These are phyloP conservation scores for Cheirogaleus medius DNA, from an alignment of 2,113 vertebrate species.

Conservation along the genomic window DNA sequence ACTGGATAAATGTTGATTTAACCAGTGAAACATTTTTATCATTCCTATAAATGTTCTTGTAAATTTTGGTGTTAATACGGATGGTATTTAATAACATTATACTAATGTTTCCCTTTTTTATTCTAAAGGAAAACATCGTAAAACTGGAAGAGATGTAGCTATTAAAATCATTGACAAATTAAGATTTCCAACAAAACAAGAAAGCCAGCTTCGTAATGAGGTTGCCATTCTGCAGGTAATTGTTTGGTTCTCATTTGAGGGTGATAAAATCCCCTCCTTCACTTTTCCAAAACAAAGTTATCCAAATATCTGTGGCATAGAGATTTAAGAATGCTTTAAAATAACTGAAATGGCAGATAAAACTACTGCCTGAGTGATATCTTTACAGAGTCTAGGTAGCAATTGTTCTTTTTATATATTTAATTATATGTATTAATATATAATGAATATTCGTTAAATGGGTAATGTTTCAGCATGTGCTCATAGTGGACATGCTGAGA, in stretches of 20 bases:
- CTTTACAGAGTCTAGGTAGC: neutral
- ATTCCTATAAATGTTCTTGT: neutral
- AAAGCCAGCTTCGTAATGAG: constrained; percentile 98
- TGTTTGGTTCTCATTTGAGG: constrained; percentile 51
- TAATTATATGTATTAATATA: constrained; percentile 23
- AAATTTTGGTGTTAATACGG: neutral
- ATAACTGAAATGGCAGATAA: neutral
- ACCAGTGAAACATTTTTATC: constrained; percentile 35
- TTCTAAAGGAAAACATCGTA: constrained; percentile 95
- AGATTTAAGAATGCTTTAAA: neutral
- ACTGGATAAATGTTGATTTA: neutral
- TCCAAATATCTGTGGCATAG: neutral
- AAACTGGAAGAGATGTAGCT: constrained; percentile 97
- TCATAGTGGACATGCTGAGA: constrained; percentile 23
- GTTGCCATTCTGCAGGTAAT: constrained; percentile 98
- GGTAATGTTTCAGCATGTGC: constrained; percentile 44
- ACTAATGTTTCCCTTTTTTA: constrained; percentile 57
- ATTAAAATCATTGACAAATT: constrained; percentile 99
- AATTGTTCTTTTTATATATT: neutral
- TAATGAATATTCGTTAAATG: constrained; percentile 46
- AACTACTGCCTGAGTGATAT: neutral
- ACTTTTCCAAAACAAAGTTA: neutral
- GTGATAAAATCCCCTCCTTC: neutral
- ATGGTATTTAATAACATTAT: constrained; percentile 12
- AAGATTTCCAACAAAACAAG: constrained; percentile 98